Conservation (phyloP, 2,113 vertebrate genomes). For the Zapus hudsonius region DNA sequence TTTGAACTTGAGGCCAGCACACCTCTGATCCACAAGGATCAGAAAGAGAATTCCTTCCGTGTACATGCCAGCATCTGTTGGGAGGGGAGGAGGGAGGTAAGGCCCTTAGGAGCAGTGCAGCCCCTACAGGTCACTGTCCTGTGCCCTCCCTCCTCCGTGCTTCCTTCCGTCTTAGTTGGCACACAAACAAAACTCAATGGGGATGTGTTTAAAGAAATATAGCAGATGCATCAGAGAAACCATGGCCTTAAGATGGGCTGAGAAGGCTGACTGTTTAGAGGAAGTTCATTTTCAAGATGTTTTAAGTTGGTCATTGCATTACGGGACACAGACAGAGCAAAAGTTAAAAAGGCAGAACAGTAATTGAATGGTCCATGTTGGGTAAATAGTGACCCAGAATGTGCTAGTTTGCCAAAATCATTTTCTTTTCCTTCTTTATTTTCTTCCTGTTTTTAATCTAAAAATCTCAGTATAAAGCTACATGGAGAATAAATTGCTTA, state of each 20-base stretch:
- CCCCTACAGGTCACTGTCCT: not conserved
- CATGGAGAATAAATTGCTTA: slow-evolving; percentile 58
- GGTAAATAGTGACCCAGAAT: not conserved
- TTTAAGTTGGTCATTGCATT: not conserved
- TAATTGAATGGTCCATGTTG: not conserved
- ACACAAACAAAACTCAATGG: not conserved
- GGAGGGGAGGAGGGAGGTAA: not conserved
- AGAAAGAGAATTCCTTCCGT: not conserved
- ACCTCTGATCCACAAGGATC: not conserved
- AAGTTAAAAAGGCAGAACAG: not conserved
- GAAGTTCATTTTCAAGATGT: slow-evolving; percentile 38
- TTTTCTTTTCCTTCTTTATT: not conserved
- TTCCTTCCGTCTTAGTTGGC: not conserved
- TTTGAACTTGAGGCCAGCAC: slow-evolving; percentile 29
- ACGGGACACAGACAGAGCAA: not conserved
- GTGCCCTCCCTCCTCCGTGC: not conserved
- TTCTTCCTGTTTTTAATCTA: slow-evolving; percentile 36
- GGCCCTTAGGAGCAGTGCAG: not conserved
- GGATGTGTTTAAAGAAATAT: not conserved
- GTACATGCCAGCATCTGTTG: not conserved
- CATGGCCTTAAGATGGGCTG: slow-evolving; percentile 34
- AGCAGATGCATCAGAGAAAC: not conserved
- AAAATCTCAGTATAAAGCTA: slow-evolving; percentile 53
- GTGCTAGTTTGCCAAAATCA: slow-evolving; percentile 9
- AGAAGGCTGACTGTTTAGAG: slow-evolving; percentile 29